phyloP scores from a whole-genome alignment of 2,113 vertebrate genomes.

The Petrocephalus microphthalmus region DNA sequence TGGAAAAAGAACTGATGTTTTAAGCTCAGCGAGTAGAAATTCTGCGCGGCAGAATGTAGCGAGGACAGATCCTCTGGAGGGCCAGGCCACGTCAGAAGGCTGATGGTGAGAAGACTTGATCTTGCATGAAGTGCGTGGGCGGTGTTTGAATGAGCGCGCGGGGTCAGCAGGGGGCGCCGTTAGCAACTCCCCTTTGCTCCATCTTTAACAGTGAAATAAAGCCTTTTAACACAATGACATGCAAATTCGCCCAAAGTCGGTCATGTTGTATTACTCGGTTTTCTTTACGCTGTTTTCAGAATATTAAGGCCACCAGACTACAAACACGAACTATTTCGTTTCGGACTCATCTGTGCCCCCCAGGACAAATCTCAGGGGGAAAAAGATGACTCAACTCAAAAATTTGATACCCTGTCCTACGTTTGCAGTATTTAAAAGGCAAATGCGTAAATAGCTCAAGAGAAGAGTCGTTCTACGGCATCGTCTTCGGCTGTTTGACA shows the following conservation, averaged over 20 bases:
- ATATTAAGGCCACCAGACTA: not conserved
- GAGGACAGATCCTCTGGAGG: not conserved
- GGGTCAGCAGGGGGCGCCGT: not conserved
- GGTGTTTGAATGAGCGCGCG: not conserved
- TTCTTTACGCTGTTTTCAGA: not conserved
- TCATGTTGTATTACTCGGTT: not conserved
- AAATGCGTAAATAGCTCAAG: not conserved
- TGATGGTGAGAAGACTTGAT: slow-evolving; percentile 2
- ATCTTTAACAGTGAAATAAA: slow-evolving; percentile 8
- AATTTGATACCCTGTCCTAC: not conserved
- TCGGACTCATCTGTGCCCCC: not conserved
- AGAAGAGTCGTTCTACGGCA: not conserved
- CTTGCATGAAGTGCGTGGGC: not conserved
- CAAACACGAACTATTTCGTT: not conserved
- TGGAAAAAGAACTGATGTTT: not conserved
- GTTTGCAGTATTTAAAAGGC: not conserved
- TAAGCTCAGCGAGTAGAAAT: slow-evolving; percentile 2
- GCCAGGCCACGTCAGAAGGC: not conserved
- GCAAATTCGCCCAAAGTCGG: not conserved
- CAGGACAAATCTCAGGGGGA: not conserved
- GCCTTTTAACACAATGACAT: not conserved
- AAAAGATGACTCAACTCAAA: not conserved
- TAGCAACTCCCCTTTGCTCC: not conserved
- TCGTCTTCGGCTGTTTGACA: not conserved
- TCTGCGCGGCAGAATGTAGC: not conserved